phyloP scores from a whole-genome alignment of 2,113 vertebrate genomes.

The Hydrolagus affinis region DNA sequence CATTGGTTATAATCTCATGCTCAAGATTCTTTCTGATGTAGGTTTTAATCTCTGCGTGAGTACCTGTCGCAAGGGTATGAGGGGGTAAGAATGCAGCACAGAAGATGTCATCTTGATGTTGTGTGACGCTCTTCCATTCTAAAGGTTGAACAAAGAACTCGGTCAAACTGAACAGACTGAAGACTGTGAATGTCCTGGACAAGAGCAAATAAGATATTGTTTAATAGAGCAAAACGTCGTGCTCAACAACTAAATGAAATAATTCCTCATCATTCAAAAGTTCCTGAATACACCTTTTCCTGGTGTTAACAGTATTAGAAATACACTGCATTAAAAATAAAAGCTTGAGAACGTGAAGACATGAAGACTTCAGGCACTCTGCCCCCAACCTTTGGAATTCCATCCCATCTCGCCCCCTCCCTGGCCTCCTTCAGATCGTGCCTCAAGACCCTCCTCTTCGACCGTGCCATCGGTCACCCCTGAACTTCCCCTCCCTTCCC shows the following conservation, averaged over 20 bases:
- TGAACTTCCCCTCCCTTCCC: too few species aligned
- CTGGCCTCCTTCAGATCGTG: too few species aligned
- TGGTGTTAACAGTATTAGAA: too few species aligned
- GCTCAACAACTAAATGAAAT: not conserved
- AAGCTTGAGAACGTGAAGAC: too few species aligned
- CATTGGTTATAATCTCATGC: not conserved
- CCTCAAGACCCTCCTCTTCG: too few species aligned
- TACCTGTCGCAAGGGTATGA: constrained; percentile 56
- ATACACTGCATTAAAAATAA: too few species aligned
- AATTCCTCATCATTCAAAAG: too few species aligned
- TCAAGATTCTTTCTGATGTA: not conserved
- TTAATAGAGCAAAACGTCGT: not conserved
- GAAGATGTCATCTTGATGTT: constrained; percentile 44
- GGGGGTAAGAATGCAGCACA: constrained; percentile 59
- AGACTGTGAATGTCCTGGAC: constrained; percentile 62
- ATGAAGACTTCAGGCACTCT: too few species aligned
- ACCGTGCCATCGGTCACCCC: too few species aligned
- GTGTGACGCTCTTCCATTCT: constrained; percentile 59
- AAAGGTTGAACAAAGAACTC: constrained; percentile 53
- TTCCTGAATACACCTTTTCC: not conserved
- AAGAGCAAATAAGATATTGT: constrained; percentile 38
- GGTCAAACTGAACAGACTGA: constrained; percentile 54
- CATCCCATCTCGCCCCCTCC: too few species aligned
- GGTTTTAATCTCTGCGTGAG: not conserved
- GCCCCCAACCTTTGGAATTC: too few species aligned